These are phyloP conservation scores for Eospalax fontanierii DNA, from an alignment of 2,797 vertebrate genomes.

Conservation along the genomic window DNA sequence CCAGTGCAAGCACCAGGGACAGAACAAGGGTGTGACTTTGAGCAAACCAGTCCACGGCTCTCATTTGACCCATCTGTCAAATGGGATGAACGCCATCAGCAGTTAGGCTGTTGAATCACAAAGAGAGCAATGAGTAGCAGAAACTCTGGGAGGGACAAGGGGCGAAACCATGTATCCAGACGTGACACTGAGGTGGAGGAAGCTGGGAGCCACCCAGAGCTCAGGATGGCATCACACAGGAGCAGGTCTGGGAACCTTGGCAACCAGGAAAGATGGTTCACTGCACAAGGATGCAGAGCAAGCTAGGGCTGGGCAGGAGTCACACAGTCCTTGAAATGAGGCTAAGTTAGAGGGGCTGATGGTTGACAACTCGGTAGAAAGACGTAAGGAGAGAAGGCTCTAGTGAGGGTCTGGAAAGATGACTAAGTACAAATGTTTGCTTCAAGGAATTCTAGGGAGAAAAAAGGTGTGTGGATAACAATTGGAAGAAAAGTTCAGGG, in stretches of 20 bases:
- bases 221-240: neutral
- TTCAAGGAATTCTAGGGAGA: neutral
- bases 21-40: neutral
- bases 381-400: neutral
- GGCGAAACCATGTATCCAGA: neutral
- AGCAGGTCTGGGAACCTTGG: neutral
- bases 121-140: no score
- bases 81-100: neutral
- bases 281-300: neutral
- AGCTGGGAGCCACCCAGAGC: neutral
- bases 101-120: neutral
- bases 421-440: neutral
- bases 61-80: neutral
- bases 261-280: neutral
- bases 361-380: neutral
- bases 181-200: neutral
- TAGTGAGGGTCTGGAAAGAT: neutral
- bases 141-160: neutral
- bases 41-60: neutral
- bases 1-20: neutral
- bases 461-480: neutral
- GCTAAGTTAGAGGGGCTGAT: neutral
- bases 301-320: accelerated
- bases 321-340: neutral
- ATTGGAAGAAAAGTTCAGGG: neutral